phyloP scores from a whole-genome alignment of 2,797 vertebrate genomes.

The Cossypha dichroa region DNA sequence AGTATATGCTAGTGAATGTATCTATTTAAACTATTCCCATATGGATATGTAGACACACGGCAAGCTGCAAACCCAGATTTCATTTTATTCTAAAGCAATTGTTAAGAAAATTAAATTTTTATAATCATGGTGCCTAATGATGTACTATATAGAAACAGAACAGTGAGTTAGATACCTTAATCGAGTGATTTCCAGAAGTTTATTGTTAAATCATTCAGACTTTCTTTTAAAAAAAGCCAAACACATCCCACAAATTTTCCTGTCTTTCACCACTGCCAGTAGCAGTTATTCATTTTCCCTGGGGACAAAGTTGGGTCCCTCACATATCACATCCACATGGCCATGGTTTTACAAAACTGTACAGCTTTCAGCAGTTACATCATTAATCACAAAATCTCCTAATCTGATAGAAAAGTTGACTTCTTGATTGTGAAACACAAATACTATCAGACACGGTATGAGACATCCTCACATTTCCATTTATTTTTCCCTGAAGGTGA shows the following conservation, averaged over 20 bases:
- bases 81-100: background rate
- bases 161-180: background rate
- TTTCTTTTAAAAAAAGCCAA: background rate
- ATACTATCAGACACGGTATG: rapidly evolving
- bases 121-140: background rate
- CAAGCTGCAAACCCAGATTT: background rate
- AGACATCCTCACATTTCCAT: background rate
- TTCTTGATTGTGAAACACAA: background rate
- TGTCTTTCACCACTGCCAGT: background rate
- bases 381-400: background rate
- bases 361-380: background rate
- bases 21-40: background rate
- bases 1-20: background rate
- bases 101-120: background rate
- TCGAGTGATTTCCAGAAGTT: background rate
- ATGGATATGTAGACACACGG: background rate
- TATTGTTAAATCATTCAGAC: background rate
- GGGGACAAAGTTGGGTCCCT: background rate
- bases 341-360: background rate
- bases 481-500: background rate
- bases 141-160: background rate
- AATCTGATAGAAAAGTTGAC: background rate
- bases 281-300: background rate
- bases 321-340: background rate
- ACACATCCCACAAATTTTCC: background rate